Conservation (phyloP, 2,888 invertebrate genomes). For the Pristionchus maxplancki region DNA sequence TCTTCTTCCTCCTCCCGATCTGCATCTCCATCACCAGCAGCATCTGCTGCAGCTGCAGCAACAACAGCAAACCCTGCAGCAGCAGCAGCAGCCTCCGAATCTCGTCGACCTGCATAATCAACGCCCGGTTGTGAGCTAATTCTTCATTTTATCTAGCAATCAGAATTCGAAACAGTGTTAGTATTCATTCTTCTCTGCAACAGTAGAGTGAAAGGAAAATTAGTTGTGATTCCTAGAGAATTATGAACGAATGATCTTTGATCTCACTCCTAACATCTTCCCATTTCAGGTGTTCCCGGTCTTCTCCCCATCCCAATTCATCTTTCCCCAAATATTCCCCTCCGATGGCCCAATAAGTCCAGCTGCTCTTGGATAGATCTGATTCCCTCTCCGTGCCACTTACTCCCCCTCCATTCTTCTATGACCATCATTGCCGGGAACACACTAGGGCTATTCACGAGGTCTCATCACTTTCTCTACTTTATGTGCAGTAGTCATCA, state of each 20-base stretch:
- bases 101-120: constrained; percentile 45
- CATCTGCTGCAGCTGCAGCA: background rate
- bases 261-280: background rate
- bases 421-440: constrained; percentile 28
- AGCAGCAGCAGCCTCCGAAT: constrained; percentile 9
- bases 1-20: constrained; percentile 11
- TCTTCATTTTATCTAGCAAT: background rate
- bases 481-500: constrained; percentile 26
- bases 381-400: background rate
- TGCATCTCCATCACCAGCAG: background rate
- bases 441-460: constrained; percentile 30
- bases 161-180: no score
- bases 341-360: constrained; percentile 12
- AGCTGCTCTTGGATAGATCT: constrained; percentile 25
- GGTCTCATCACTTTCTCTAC: background rate
- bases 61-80: background rate
- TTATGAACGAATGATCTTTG: no score
- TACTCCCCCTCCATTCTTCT: background rate
- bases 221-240: no score
- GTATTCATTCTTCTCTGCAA: no score
- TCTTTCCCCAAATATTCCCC: constrained; percentile 51
- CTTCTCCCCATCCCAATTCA: constrained; percentile 46
- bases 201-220: no score
- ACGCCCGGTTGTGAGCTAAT: constrained; percentile 22
- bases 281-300: constrained; percentile 46